phyloP scores from a whole-genome alignment of 2,113 vertebrate genomes.

The Phrynosoma platyrhinos region DNA sequence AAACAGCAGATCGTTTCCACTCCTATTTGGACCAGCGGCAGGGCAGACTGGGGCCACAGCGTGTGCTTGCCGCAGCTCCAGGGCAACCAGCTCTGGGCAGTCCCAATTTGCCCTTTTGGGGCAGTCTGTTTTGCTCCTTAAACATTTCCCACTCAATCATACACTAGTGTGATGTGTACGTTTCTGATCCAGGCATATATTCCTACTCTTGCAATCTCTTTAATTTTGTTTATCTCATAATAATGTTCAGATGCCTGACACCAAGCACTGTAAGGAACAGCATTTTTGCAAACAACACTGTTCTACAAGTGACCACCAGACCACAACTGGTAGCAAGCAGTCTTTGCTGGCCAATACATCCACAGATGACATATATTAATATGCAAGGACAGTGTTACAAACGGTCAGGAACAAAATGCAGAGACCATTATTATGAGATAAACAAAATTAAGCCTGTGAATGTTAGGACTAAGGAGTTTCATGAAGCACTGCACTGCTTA shows the following conservation, averaged over 20 bases:
- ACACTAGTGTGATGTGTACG: background rate
- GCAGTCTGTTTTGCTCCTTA: too few relatives aligned
- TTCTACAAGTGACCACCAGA: background rate
- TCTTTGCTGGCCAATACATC: background rate
- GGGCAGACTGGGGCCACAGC: too few relatives aligned
- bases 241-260: background rate
- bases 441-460: background rate
- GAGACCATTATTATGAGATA: background rate
- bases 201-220: background rate
- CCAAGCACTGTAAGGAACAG: background rate
- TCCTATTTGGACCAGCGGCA: too few relatives aligned
- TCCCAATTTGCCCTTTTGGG: too few relatives aligned
- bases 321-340: background rate
- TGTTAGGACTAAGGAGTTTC: background rate
- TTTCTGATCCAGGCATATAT: background rate
- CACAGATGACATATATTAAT: background rate
- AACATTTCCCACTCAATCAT: background rate
- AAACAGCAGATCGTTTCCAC: too few relatives aligned
- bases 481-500: slow-evolving; percentile 15
- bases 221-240: background rate
- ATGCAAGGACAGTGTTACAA: background rate
- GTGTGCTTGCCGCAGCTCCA: too few relatives aligned
- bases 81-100: too few relatives aligned
- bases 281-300: background rate
- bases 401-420: background rate